phyloP scores from a whole-genome alignment of 1,140 invertebrate species.

The Sitodiplosis mosellana region DNA sequence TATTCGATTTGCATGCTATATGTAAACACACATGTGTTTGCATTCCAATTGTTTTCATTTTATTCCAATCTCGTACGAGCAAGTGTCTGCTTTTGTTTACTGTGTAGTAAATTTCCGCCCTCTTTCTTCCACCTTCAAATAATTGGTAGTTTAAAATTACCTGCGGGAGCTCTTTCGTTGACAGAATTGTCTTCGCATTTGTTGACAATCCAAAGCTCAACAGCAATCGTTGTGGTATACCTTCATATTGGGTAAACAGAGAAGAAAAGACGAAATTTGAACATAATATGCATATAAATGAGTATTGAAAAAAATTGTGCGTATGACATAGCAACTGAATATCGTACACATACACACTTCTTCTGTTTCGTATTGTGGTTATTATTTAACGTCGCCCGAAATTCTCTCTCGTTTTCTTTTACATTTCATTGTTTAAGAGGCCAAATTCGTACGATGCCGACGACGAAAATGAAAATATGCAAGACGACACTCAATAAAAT shows the following conservation, averaged over 20 bases:
- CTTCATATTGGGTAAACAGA: slow-evolving; percentile 12
- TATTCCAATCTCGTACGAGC: background rate
- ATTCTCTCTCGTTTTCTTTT: too few relatives aligned
- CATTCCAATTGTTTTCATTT: too few relatives aligned
- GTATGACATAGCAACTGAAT: background rate
- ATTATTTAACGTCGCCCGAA: too few relatives aligned
- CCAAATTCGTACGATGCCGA: too few relatives aligned
- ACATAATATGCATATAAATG: background rate
- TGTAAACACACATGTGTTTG: background rate
- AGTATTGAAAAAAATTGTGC: background rate
- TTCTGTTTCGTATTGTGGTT: too few relatives aligned
- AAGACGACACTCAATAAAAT: too few relatives aligned
- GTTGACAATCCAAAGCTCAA: slow-evolving; percentile 29
- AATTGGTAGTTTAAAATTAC: slow-evolving; percentile 11
- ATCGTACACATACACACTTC: background rate
- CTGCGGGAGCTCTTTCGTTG: slow-evolving; percentile 29
- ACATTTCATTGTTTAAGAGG: too few relatives aligned
- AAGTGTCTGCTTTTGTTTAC: too few relatives aligned
- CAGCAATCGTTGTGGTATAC: slow-evolving; percentile 22
- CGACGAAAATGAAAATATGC: too few relatives aligned
- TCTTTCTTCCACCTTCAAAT: background rate
- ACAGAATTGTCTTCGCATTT: slow-evolving; percentile 40
- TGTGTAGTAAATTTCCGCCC: background rate
- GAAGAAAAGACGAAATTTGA: slow-evolving; percentile 2
- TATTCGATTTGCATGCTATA: background rate